Conservation (phyloP, 2,797 vertebrate species). For the Anguilla pacifica region DNA sequence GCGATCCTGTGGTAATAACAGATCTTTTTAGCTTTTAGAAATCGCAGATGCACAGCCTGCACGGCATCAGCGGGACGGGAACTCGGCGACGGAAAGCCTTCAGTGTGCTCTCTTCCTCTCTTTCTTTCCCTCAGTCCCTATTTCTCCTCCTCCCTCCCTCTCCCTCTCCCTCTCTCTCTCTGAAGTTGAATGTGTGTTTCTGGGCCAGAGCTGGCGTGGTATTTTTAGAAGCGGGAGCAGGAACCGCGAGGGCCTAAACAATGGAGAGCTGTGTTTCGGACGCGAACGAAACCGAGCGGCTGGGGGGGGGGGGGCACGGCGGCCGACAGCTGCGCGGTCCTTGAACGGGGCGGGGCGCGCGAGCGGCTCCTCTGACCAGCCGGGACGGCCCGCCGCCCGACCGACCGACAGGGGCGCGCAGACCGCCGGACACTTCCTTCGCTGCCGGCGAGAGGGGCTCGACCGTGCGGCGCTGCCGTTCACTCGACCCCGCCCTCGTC, state of each 20-base stretch:
- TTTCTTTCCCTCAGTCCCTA: no score
- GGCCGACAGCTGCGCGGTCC: no score
- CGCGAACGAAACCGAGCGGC: conserved; percentile 55
- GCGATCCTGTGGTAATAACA: background rate
- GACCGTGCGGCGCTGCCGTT: background rate
- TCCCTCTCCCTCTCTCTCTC: conserved; percentile 16
- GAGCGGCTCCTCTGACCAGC: background rate
- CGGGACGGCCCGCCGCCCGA: no score
- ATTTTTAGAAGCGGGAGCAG: conserved; percentile 62
- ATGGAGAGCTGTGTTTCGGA: conserved; percentile 59
- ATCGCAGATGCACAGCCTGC: background rate
- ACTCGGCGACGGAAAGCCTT: background rate
- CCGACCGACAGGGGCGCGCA: background rate
- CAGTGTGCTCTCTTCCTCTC: background rate
- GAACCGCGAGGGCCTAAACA: conserved; percentile 57
- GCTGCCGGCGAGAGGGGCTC: background rate
- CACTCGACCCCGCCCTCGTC: background rate
- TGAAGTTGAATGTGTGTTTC: conserved; percentile 43
- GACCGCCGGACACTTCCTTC: background rate
- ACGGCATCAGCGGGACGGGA: background rate
- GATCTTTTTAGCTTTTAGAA: background rate
- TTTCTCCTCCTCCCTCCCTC: background rate
- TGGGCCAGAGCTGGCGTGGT: conserved; percentile 54
- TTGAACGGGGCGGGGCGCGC: background rate
- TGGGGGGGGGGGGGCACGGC: conserved; percentile 37